phyloP scores from a whole-genome alignment of 2,113 vertebrate genomes.

The Micronycteris hirsuta region DNA sequence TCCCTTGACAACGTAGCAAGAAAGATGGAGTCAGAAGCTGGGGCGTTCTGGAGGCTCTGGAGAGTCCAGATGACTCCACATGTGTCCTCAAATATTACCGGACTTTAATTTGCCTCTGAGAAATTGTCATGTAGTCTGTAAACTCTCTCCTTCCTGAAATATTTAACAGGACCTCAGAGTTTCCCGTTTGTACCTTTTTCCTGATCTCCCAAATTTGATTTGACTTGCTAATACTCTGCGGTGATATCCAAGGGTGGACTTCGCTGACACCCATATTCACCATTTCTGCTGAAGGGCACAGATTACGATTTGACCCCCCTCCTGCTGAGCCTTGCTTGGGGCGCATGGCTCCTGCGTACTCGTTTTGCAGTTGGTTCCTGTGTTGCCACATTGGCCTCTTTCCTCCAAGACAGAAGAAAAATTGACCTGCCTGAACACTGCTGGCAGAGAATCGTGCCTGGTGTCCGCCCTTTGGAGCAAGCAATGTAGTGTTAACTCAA shows the following conservation, averaged over 20 bases:
- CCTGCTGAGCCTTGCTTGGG: not conserved
- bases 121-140: not conserved
- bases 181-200: slow-evolving; percentile 27
- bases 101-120: not conserved
- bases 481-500: not conserved
- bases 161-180: not conserved
- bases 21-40: not conserved
- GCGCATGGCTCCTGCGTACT: accelerated
- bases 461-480: not conserved
- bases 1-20: not conserved
- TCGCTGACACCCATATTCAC: not conserved
- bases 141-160: not conserved
- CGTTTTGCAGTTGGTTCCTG: accelerated
- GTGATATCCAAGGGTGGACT: not conserved
- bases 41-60: not conserved
- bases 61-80: not conserved
- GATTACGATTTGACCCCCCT: accelerated
- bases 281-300: not conserved
- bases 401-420: not conserved
- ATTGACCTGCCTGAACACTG: not conserved
- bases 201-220: not conserved
- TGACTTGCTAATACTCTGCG: not conserved
- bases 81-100: not conserved
- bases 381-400: not conserved
- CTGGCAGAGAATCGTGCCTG: not conserved